Percentiles rank a stretch among this genome's conserved stretches.
phyloP scores from a whole-genome alignment of 1,140 invertebrate species.

The Pissodes strobi region DNA sequence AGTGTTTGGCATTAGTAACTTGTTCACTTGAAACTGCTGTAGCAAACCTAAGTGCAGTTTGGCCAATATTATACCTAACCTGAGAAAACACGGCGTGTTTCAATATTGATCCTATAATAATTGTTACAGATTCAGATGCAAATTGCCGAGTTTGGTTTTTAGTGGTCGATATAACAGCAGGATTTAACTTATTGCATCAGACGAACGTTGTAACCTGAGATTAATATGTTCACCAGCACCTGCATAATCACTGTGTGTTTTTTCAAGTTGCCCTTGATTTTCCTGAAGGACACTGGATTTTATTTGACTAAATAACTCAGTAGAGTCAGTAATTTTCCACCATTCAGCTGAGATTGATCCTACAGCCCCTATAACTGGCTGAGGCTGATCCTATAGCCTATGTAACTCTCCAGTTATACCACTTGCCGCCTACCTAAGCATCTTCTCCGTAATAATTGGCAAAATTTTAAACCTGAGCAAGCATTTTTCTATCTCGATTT shows the following conservation, averaged over 20 bases:
- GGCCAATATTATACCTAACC: background rate
- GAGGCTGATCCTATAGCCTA: too few species aligned
- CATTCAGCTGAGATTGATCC: constrained; percentile 22
- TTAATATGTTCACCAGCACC: background rate
- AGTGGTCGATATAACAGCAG: too few species aligned
- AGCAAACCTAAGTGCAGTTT: background rate
- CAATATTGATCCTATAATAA: background rate
- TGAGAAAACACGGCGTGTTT: background rate
- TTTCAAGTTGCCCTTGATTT: constrained; percentile 3
- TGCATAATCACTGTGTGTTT: background rate
- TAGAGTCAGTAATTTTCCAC: constrained; percentile 8
- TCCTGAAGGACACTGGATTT: constrained; percentile 1
- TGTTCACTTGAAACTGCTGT: background rate
- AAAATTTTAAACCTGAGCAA: too few species aligned
- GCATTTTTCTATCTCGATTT: too few species aligned
- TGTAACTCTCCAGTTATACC: constrained; percentile 10
- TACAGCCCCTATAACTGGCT: constrained; percentile 13
- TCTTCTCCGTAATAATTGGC: constrained; percentile 19
- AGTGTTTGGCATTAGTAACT: too few species aligned
- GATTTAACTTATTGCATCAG: constrained; percentile 3
- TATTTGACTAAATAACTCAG: constrained; percentile 6
- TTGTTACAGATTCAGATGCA: background rate
- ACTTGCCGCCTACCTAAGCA: constrained; percentile 15
- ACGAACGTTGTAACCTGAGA: background rate
- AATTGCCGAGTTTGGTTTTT: constrained; percentile 5